Base-by-base conservation (phyloP, 2,888 invertebrate species). In the Drosophila prolongata region DNA sequence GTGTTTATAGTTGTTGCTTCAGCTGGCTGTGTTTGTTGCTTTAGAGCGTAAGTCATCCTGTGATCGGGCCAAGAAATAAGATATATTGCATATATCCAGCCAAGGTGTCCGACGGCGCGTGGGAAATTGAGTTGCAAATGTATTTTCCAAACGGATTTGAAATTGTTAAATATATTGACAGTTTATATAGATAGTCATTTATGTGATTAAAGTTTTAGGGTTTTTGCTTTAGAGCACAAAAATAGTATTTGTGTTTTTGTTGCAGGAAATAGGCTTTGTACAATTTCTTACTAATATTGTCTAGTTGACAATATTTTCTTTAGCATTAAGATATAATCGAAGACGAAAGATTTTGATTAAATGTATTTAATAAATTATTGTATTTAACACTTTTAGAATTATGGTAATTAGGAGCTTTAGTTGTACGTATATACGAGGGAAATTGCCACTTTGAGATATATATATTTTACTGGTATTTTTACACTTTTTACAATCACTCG, bases 21-120 rank as follows among this genome's bases (percentile, higher is more conserved):
- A 37, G 65, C 30, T 61, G 53, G 59, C 40, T 73, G 55, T 49
- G 1, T 6, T 30, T 60, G 66, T 44, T 54, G 67, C 16, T 65
- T 80, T 70, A 64, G 49, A 34, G 34, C 61, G 50, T 52, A 65
- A 65, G 76, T 78, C 87, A 85, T 85, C 80, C 87, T 87, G 80
- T 79, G 52, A 71, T 69, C 69, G 65, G 27, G 11, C 35, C 27
- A 47, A 65, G 38, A 65, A 55, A 65, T 66, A 78, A 66, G 38
- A 65, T 66, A 65, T 65, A 78, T 59, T 53, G 37, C 47, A 38
- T 47, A 35, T 58, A 37, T 40, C 24, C 46, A 77, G 68, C 79
- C 68, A 78, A 59, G 73, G 65, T 42, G 66, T 69, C 79, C 84
- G 87, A 72, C 78, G 81, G 49, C 69, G 78, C 74, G 76, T 84